These are phyloP conservation scores for Uria lomvia DNA, from an alignment of 2,113 vertebrate species.

Conservation along the genomic window DNA sequence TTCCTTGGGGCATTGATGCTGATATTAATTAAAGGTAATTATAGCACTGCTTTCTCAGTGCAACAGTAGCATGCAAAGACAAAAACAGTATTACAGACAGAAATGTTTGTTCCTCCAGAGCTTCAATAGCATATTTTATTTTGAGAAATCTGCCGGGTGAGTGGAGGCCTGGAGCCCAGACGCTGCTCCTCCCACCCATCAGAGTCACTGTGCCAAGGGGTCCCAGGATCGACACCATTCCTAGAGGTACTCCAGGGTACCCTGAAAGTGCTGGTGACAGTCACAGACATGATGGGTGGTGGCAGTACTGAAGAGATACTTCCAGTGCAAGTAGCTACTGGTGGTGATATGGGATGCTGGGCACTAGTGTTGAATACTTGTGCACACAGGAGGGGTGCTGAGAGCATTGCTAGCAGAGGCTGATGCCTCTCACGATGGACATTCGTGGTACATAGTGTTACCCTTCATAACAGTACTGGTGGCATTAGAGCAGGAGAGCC, in stretches of 20 bases:
- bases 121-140: not conserved
- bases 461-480: not conserved
- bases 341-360: not conserved
- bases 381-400: not conserved
- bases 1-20: conserved; percentile 55
- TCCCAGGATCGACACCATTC: not conserved
- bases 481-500: not conserved
- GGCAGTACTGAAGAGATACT: not conserved
- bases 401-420: not conserved
- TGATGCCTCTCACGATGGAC: not conserved
- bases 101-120: conserved; percentile 13
- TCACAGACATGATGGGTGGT: fast-evolving
- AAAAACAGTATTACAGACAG: conserved; percentile 3
- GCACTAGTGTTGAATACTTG: not conserved
- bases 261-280: not conserved
- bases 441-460: not conserved
- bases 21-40: conserved; percentile 74
- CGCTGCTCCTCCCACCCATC: not conserved
- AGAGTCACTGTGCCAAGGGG: not conserved
- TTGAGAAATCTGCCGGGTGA: conserved; percentile 36
- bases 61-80: conserved; percentile 49
- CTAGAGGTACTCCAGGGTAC: not conserved
- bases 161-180: not conserved
- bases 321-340: not conserved
- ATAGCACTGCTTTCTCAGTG: conserved; percentile 40